Evolutionary conservation across 2,113 vertebrate genomes (phyloP).

Genomic region (Myocastor coypus): DNA sequence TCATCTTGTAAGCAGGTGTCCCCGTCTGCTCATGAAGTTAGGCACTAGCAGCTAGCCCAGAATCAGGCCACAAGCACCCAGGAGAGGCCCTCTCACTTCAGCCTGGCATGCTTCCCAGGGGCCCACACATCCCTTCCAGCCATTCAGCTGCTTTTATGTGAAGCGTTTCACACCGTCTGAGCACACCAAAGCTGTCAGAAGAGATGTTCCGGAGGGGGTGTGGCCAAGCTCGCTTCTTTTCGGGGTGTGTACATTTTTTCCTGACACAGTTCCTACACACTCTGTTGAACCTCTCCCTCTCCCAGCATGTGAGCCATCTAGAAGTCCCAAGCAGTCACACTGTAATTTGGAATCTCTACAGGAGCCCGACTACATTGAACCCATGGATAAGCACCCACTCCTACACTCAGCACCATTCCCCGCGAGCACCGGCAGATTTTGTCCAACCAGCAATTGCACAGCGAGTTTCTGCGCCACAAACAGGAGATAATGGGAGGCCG

Average conservation of each 20-base stretch:
- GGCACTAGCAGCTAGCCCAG: neutral
- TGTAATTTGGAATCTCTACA: constrained; percentile 87
- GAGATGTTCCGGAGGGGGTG: neutral
- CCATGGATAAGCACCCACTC: constrained; percentile 77
- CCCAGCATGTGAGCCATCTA: constrained; percentile 83
- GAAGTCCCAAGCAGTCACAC: constrained; percentile 78
- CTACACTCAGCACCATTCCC: constrained; percentile 37
- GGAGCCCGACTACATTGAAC: constrained; percentile 79
- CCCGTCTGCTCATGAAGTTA: neutral
- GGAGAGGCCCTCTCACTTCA: neutral
- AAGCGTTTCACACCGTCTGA: neutral
- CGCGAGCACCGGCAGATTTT: constrained; percentile 65
- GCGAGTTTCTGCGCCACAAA: constrained; percentile 58
- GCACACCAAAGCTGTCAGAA: neutral
- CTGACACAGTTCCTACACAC: no score
- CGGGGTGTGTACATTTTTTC: constrained; percentile 62
- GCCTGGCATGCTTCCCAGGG: neutral
- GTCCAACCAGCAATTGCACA: constrained; percentile 57
- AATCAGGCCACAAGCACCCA: neutral
- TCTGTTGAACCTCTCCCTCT: constrained; percentile 77
- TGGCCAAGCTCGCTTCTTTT: constrained; percentile 41
- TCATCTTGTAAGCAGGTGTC: neutral
- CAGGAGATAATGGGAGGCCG: constrained; percentile 47
- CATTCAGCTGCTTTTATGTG: neutral
- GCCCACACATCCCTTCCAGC: neutral